Conservation (phyloP, 2,797 vertebrate genomes). For the Siniperca undulata region DNA sequence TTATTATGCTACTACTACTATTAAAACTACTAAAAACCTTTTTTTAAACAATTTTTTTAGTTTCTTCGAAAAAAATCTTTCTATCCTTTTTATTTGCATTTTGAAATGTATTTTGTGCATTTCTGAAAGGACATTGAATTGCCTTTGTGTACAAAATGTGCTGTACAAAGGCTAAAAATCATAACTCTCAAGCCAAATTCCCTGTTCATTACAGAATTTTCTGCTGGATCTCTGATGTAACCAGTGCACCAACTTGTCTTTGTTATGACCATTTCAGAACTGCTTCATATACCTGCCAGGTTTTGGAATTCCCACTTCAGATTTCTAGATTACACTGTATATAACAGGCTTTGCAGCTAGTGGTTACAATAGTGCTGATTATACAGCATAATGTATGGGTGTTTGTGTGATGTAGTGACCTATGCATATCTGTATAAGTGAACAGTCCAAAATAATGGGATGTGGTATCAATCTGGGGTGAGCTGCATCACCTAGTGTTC, state of each 20-base stretch:
- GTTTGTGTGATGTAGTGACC: background rate
- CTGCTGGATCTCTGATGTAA: conserved; percentile 5
- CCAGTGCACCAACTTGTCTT: background rate
- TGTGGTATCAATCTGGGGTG: conserved; percentile 1
- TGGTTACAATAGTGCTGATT: background rate
- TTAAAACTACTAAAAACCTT: too few relatives aligned
- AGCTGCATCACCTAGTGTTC: conserved; percentile 6
- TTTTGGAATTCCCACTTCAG: background rate
- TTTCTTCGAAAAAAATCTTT: background rate
- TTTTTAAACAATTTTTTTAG: background rate
- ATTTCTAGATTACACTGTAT: conserved; percentile 4
- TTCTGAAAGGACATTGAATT: too few relatives aligned
- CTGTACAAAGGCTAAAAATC: background rate
- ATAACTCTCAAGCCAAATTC: background rate
- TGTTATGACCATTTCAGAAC: conserved; percentile 5
- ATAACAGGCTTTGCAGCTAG: background rate
- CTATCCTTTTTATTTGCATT: background rate
- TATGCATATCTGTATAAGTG: background rate
- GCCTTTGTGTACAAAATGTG: background rate
- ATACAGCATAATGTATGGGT: background rate
- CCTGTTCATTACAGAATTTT: background rate
- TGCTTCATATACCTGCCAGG: conserved; percentile 23
- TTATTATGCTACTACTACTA: too few relatives aligned
- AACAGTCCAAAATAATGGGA: background rate
- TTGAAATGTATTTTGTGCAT: background rate